Evolutionary conservation across 2,888 invertebrate genomes (phyloP).

Genomic region (Incurvaria masculella): DNA sequence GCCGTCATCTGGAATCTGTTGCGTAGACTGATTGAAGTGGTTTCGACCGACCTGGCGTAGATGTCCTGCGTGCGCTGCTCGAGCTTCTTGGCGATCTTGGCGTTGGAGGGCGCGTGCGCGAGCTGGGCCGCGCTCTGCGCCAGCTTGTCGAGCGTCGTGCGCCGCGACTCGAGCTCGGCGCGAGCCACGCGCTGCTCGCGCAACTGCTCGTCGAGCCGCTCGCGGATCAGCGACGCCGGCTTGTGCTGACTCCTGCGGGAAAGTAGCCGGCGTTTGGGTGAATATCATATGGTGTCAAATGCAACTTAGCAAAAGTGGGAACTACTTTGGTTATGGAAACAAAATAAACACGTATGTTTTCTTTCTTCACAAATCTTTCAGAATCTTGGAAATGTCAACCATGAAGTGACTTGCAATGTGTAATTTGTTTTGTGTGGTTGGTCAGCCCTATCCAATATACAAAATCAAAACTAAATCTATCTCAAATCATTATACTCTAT

Average conservation of each 20-base stretch:
- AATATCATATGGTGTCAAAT: neutral
- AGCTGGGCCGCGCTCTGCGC: constrained; percentile 77
- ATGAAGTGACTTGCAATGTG: too few relatives aligned
- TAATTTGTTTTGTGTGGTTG: too few relatives aligned
- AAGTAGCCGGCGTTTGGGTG: neutral
- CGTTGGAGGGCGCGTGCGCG: constrained; percentile 76
- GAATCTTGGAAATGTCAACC: too few relatives aligned
- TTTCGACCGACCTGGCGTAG: constrained; percentile 51
- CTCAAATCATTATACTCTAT: too few relatives aligned
- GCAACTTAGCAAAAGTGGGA: neutral
- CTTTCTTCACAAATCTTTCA: neutral
- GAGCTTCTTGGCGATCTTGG: constrained; percentile 84
- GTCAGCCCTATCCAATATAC: too few relatives aligned
- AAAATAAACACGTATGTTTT: too few relatives aligned
- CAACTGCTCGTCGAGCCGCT: constrained; percentile 85
- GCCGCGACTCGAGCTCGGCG: constrained; percentile 82
- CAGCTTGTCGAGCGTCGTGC: constrained; percentile 80
- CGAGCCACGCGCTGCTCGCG: constrained; percentile 81
- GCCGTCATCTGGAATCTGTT: too few relatives aligned
- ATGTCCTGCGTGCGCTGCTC: constrained; percentile 89
- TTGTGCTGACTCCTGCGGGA: constrained; percentile 61
- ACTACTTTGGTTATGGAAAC: too few relatives aligned
- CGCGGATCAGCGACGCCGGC: constrained; percentile 84
- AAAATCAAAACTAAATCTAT: too few relatives aligned
- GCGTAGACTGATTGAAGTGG: too few relatives aligned